Evolutionary conservation across 2,113 vertebrate genomes (phyloP), one percentile per base, ranked within the genome.

Genomic region (Atrichornis clamosus): DNA sequence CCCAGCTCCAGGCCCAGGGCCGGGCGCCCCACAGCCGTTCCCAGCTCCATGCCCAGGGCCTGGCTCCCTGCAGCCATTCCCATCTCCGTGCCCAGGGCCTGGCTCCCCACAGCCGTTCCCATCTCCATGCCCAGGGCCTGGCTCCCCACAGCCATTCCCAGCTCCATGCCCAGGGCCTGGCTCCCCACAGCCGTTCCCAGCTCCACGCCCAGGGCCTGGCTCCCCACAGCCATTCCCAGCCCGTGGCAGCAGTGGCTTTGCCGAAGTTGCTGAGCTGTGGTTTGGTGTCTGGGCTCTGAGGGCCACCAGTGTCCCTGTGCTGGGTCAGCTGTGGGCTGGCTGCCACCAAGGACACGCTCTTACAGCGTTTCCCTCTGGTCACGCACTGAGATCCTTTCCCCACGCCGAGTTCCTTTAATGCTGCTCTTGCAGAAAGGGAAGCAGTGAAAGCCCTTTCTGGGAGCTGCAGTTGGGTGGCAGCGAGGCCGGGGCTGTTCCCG

Each of bases 401-500:
- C 1, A 1, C 0, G 0, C 23, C 0, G 1, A 46, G 33, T 60
- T 86, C 53, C 37, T 56, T 73, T 10, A 35, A 12, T 77, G 81
- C 23, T 15, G 18, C 22, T 59, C 12, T 27, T 74, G 18, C 17
- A 30, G 67, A 22, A 55, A 18, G n/a, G 27, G 16, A 37, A 33
- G 32, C 16, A 14, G 42, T 14, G 6, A 13, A 33, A 63, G 12
- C 21, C 6, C 13, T 18, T 39, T 42, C 4, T 33, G 32, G 39
- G 52, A 49, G 53, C 52, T 77, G 58, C 30, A 46, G 73, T 1
- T 32, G 32, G 0, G 2, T 26, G 28, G 26, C 24, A 26, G 53
- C 1, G 12, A 6, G 59, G 49, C 49, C 0, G 3, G 0, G 5
- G 15, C 14, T 1, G 0, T 11, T 8, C 23, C 0, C 8, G 11